Percentiles rank a stretch among this genome's conserved stretches.
Evolutionary conservation across 2,888 invertebrate genomes (phyloP).

Genomic region (Philereme transversata): DNA sequence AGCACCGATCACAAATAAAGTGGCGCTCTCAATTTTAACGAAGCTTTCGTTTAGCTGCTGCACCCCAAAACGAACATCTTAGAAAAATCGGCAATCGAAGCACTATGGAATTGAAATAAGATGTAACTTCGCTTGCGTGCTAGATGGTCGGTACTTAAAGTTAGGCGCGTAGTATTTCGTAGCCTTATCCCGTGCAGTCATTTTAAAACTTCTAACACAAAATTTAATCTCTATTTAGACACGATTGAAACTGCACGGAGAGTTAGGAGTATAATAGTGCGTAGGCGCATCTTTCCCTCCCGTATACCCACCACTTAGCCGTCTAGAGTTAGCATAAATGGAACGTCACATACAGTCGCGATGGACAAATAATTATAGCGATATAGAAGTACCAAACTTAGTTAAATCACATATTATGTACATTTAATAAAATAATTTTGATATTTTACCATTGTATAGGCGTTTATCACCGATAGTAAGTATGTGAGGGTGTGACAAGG

Average conservation of each 20-base stretch:
- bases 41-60: conserved; percentile 27
- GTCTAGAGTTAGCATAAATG: conserved; percentile 69
- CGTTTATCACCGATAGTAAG: conserved; percentile 76
- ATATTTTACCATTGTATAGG: conserved; percentile 84
- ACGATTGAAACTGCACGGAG: conserved; percentile 30
- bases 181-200: conserved; percentile 31
- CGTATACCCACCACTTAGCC: conserved; percentile 69
- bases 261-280: conserved; percentile 52
- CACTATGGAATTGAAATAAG: conserved; percentile 81
- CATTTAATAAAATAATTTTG: conserved; percentile 80
- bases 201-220: conserved; percentile 29
- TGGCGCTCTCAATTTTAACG: too few relatives aligned
- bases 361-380: conserved; percentile 65
- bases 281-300: conserved; percentile 57
- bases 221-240: conserved; percentile 21
- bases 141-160: conserved; percentile 69
- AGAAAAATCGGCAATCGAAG: conserved; percentile 59
- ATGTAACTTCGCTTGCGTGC: conserved; percentile 71
- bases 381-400: conserved; percentile 83
- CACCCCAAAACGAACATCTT: conserved; percentile 25
- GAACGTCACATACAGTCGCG: conserved; percentile 58
- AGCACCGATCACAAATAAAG: too few relatives aligned
- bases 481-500: conserved; percentile 60
- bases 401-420: conserved; percentile 83
- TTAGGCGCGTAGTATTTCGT: conserved; percentile 61